Evolutionary conservation across 2,113 vertebrate species (phyloP).

Genomic region (Lepidothrix coronata): DNA sequence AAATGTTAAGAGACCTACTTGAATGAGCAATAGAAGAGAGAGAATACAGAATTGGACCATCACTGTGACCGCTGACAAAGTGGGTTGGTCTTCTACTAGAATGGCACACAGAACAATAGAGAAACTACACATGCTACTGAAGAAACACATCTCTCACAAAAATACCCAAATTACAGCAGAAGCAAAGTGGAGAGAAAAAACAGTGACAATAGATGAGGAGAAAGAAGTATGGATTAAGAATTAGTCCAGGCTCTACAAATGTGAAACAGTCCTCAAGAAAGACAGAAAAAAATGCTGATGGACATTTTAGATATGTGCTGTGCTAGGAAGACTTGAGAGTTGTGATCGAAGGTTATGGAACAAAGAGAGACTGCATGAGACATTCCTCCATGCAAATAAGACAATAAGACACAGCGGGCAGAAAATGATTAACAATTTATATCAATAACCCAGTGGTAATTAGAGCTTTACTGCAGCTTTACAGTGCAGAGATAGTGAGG

Average conservation of each 20-base stretch:
- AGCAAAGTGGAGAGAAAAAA: neutral
- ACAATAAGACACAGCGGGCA: neutral
- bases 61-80: neutral
- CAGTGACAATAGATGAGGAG: neutral
- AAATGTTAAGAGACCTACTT: neutral
- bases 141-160: neutral
- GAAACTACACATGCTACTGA: neutral
- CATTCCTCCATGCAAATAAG: neutral
- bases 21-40: neutral
- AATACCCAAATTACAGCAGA: neutral
- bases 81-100: neutral
- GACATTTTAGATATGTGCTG: neutral
- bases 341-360: neutral
- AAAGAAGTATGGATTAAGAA: neutral
- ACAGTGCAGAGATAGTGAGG: neutral
- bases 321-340: neutral
- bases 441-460: neutral
- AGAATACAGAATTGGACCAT: neutral
- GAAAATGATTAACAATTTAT: neutral
- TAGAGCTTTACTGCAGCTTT: neutral
- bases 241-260: fast-evolving
- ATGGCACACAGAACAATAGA: neutral
- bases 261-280: neutral
- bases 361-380: neutral
- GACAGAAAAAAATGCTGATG: neutral